Percentiles rank a stretch among this genome's conserved stretches.
These are phyloP conservation scores for Teleiodes luculella DNA, from an alignment of 2,888 invertebrate genomes.

Conservation along the genomic window DNA sequence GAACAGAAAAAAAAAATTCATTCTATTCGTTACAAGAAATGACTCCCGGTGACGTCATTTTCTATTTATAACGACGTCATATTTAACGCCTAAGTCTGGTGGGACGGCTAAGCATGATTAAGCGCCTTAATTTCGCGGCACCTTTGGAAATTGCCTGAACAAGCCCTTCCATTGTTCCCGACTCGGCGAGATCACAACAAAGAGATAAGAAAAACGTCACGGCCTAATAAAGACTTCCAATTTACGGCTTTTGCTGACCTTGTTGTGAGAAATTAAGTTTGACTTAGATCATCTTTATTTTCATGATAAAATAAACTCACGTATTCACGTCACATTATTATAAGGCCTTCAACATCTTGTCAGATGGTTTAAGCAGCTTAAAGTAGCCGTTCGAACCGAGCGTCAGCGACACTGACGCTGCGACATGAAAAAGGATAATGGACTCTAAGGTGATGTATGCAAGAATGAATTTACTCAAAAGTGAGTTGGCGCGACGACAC, in stretches of 20 bases:
- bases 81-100: conserved; percentile 6
- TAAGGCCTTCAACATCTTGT: too few species aligned
- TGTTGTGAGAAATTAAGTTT: neutral
- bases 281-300: neutral
- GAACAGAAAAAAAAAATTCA: too few species aligned
- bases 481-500: too few species aligned
- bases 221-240: neutral
- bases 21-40: too few species aligned
- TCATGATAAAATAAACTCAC: too few species aligned
- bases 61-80: conserved; percentile 5
- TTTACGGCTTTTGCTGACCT: neutral
- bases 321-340: too few species aligned
- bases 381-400: too few species aligned
- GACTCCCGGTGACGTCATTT: neutral
- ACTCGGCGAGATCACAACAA: conserved; percentile 11
- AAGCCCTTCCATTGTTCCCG: conserved; percentile 13
- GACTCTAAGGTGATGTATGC: too few species aligned
- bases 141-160: conserved; percentile 10
- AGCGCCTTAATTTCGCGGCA: conserved; percentile 19
- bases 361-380: too few species aligned
- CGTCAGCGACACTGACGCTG: too few species aligned
- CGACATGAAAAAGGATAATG: too few species aligned
- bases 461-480: too few species aligned
- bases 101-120: conserved; percentile 15
- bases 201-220: conserved; percentile 8